Percentiles rank a stretch among this genome's conserved stretches.
These are phyloP conservation scores for Stenichneumon culpator DNA, from an alignment of 2,888 invertebrate genomes.

Conservation along the genomic window DNA sequence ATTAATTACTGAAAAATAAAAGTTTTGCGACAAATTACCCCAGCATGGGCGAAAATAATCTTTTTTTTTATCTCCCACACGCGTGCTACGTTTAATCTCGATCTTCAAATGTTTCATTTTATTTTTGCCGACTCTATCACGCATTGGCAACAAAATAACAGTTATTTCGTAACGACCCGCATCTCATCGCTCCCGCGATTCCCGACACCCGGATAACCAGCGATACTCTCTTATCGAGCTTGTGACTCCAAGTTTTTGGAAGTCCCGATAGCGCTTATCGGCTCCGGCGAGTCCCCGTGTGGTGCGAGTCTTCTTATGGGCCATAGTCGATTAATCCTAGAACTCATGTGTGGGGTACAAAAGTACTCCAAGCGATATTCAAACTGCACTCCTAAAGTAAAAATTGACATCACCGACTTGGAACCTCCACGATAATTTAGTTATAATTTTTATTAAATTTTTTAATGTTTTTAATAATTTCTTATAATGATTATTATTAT, in stretches of 20 bases:
- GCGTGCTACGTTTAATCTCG: not conserved
- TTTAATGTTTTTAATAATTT: too few relatives aligned
- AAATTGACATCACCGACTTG: too few relatives aligned
- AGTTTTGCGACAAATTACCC: not conserved
- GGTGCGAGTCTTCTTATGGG: not conserved
- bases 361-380: too few relatives aligned
- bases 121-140: not conserved
- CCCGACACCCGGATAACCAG: not conserved
- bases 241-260: not conserved
- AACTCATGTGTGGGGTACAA: too few relatives aligned
- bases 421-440: too few relatives aligned
- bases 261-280: not conserved
- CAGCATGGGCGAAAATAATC: not conserved
- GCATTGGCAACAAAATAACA: conserved; percentile 19
- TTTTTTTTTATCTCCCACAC: not conserved
- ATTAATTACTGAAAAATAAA: too few relatives aligned
- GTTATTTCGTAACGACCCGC: conserved; percentile 8
- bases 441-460: too few relatives aligned
- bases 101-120: conserved; percentile 9
- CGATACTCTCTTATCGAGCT: not conserved
- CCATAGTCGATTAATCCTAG: not conserved
- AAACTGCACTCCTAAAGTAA: too few relatives aligned
- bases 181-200: not conserved
- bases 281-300: not conserved
- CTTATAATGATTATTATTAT: too few relatives aligned